Percentiles rank a stretch among this genome's conserved stretches.
These are phyloP conservation scores for Nasua narica DNA, from an alignment of 2,797 vertebrate genomes.

Conservation along the genomic window DNA sequence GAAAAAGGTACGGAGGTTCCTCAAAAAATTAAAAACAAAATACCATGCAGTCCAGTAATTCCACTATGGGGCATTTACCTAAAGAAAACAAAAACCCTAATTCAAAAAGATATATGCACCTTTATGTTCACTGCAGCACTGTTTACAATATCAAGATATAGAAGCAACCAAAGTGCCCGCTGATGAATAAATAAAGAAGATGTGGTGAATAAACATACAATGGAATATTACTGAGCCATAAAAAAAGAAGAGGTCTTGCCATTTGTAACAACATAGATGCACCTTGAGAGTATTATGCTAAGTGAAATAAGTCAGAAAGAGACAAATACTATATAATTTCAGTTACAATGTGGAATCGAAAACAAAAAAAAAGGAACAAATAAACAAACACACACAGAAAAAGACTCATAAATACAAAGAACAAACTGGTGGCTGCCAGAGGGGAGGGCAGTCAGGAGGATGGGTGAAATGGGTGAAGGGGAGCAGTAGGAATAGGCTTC, in stretches of 20 bases:
- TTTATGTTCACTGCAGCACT: neutral
- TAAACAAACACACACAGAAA: neutral
- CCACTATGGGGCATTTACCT: neutral
- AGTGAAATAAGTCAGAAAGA: neutral
- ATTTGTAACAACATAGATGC: neutral
- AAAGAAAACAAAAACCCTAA: neutral
- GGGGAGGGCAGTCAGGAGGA: neutral
- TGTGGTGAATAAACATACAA: neutral
- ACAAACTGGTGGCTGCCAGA: neutral
- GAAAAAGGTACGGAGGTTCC: neutral
- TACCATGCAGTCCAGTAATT: neutral
- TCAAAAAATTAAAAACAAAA: neutral
- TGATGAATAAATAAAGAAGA: neutral
- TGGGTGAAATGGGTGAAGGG: neutral
- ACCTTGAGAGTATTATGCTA: neutral
- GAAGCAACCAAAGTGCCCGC: neutral
- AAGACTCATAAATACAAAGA: neutral
- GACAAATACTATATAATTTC: neutral
- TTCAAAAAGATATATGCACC: neutral
- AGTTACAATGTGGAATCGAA: neutral
- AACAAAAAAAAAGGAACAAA: neutral
- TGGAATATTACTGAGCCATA: neutral
- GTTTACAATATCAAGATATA: neutral
- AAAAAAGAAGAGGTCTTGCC: neutral
- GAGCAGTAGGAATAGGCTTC: neutral